Conservation (phyloP, 2,113 vertebrate species). For the Brachionichthys hirsutus region DNA sequence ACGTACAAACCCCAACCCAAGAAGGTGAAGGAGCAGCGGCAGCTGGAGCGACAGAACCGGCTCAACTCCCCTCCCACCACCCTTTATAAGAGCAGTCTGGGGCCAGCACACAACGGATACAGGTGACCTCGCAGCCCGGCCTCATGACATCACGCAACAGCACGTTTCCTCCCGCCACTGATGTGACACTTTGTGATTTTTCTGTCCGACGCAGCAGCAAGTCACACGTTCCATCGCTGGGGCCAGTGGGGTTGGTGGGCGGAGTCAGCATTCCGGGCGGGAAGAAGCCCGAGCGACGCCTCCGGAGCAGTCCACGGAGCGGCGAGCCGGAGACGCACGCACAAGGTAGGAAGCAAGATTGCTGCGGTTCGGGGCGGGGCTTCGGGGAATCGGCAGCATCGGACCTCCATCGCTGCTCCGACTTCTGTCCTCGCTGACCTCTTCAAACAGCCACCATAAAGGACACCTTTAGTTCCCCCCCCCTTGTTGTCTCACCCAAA, state of each 20-base stretch:
- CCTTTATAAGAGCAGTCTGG: conserved; percentile 86
- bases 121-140: conserved; percentile 53
- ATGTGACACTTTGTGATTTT: background rate
- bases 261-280: conserved; percentile 74
- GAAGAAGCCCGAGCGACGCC: conserved; percentile 87
- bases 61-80: conserved; percentile 91
- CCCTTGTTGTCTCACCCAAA: conserved; percentile 25
- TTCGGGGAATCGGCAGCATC: no score
- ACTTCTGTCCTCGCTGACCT: conserved; percentile 27
- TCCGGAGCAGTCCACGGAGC: conserved; percentile 88
- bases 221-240: conserved; percentile 70
- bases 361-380: no score
- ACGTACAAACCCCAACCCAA: conserved; percentile 96
- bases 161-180: no score
- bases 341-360: conserved; percentile 54
- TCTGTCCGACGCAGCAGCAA: conserved; percentile 58
- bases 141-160: no score
- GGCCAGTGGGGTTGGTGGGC: conserved; percentile 75
- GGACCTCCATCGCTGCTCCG: no score
- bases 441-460: conserved; percentile 13
- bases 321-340: conserved; percentile 83
- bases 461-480: conserved; percentile 34
- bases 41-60: conserved; percentile 92
- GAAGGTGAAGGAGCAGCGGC: conserved; percentile 89
- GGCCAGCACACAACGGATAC: conserved; percentile 87